These are phyloP conservation scores for Tenrec ecaudatus DNA, from an alignment of 2,113 vertebrate genomes.

Conservation along the genomic window DNA sequence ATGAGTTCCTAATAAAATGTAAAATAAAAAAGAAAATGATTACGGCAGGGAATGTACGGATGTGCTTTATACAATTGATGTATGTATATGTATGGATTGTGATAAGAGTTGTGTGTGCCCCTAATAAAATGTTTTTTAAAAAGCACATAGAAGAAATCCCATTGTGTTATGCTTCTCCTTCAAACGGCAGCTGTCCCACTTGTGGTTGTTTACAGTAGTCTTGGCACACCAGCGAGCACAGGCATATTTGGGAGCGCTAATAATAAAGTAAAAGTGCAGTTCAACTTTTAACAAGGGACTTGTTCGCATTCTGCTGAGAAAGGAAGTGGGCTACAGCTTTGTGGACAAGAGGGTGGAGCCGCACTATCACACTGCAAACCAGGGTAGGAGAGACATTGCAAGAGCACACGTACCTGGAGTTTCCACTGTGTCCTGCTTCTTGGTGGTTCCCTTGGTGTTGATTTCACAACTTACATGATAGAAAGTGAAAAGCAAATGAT, in stretches of 20 bases:
- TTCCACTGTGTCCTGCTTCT: constrained; percentile 95
- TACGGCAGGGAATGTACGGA: too few relatives aligned
- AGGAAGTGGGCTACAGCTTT: background rate
- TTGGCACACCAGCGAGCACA: background rate
- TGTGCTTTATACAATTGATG: too few relatives aligned
- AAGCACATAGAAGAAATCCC: constrained; percentile 23
- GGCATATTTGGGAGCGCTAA: background rate
- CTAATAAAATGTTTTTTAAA: too few relatives aligned
- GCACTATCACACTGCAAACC: background rate
- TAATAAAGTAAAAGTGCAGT: background rate
- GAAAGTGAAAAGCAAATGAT: constrained; percentile 98
- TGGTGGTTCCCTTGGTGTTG: constrained; percentile 94
- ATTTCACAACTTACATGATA: constrained; percentile 99
- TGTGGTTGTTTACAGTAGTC: constrained; percentile 4
- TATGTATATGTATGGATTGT: too few relatives aligned
- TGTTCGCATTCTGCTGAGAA: constrained; percentile 22
- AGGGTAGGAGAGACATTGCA: constrained; percentile 62
- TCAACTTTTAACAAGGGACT: constrained; percentile 30
- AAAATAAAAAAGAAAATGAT: too few relatives aligned
- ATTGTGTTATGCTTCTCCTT: background rate
- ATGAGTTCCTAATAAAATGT: too few relatives aligned
- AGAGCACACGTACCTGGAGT: constrained; percentile 90
- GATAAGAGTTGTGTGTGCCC: too few relatives aligned
- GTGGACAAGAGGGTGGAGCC: constrained; percentile 3
- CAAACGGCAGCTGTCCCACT: constrained; percentile 36